Evolutionary conservation across 2,888 invertebrate species (phyloP).

Genomic region (Diplazon laetatorius): DNA sequence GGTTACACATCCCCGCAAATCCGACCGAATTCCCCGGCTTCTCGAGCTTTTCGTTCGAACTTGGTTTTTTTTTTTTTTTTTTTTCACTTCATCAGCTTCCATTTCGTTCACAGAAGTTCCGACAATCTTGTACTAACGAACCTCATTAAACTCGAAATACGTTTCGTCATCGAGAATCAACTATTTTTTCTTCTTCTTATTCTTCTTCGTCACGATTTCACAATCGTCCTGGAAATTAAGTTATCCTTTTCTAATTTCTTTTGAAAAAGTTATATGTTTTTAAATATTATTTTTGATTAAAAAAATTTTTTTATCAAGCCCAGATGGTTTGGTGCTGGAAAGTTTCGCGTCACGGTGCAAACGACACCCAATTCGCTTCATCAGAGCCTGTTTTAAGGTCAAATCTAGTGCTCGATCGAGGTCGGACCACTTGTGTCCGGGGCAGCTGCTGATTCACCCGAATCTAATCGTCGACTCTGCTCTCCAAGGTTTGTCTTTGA

Average conservation of each 20-base stretch:
- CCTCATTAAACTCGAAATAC: background rate
- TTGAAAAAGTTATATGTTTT: background rate
- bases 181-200: constrained; percentile 8
- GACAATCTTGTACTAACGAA: background rate
- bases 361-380: constrained; percentile 34
- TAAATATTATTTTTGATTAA: no score
- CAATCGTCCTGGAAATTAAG: no score
- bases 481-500: background rate
- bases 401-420: constrained; percentile 51
- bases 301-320: background rate
- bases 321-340: background rate
- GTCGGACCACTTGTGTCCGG: constrained; percentile 57
- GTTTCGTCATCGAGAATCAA: constrained; percentile 4
- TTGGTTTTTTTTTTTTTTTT: background rate
- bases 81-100: constrained; percentile 33
- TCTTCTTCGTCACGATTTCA: no score
- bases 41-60: constrained; percentile 19
- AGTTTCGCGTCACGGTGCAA: constrained; percentile 20
- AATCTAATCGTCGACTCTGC: constrained; percentile 39
- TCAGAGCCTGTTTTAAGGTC: constrained; percentile 52
- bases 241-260: background rate
- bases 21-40: constrained; percentile 47
- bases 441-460: constrained; percentile 16
- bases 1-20: constrained; percentile 31
- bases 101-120: background rate